Base-by-base conservation (phyloP, 2,888 invertebrate species). In the Nomada lathburiana region DNA sequence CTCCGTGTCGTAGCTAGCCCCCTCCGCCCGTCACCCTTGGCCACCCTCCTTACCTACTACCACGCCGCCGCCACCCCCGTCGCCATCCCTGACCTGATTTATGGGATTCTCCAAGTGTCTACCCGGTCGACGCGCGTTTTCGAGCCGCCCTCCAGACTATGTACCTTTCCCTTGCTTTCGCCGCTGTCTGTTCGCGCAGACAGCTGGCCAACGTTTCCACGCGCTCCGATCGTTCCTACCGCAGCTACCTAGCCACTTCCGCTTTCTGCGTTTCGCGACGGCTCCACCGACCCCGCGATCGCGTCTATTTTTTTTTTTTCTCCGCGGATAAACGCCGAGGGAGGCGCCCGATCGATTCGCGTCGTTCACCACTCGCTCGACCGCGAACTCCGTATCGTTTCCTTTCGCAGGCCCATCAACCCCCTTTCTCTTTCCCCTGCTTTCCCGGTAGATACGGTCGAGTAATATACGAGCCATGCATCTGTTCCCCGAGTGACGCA, bases 71-170 rank as follows among this genome's bases (percentile, higher is more conserved):
- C 90, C 90, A 89, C 90, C 91, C 90, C 90, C 91, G 91, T 91
- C 88, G 92, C 91, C 93, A 93, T 93, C 93, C 94, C 94, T 94
- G 94, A 94, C 94, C 95, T 95, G 95, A 95, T 95, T 95, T 95
- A 95, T 95, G 95, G 94, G 95, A 95, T 95, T 87, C 95, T 95
- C 94, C 94, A 95, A 95, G 95, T 95, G 95, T 95, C 95, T 92
- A 92, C 90, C 88, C 84, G 87, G 94, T 86, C 87, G 81, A 82
- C 85, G 85, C 81, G 87, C 83, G 88, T 88, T 83, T 86, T 88
- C 86, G 82, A 80, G 75, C 79, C 64, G 60, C 72, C 69, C 69
- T 16, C 70, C 52, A 20, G 36, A 20, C 59, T 36, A 29, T 52
- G 44, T 60, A 36, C 50, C 44, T 55, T 73, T 23, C 59, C 62